Percentiles rank a stretch among this genome's conserved stretches.
Conservation (phyloP, 1,140 invertebrate genomes). For the Neodiprion lecontei region DNA sequence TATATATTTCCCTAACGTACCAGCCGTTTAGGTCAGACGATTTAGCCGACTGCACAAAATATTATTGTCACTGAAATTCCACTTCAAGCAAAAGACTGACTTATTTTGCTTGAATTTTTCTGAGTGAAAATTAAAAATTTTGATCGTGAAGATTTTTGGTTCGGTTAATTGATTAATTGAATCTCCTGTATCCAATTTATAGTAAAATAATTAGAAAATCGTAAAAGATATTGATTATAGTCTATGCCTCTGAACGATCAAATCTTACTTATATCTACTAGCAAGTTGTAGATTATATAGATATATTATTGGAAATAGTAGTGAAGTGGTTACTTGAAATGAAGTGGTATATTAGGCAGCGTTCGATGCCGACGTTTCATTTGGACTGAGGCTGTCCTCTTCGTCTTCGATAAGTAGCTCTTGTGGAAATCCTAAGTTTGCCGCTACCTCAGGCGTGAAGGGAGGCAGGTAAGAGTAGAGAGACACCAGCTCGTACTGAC, state of each 20-base stretch:
- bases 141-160: too few relatives aligned
- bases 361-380: background rate
- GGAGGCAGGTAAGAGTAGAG: slow-evolving; percentile 36
- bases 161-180: too few relatives aligned
- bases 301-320: background rate
- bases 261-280: background rate
- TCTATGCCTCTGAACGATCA: background rate
- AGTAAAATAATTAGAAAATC: too few relatives aligned
- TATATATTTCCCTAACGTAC: background rate
- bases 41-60: too few relatives aligned
- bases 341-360: background rate
- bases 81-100: too few relatives aligned
- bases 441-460: slow-evolving; percentile 24
- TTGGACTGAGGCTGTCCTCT: background rate
- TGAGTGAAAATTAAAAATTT: too few relatives aligned
- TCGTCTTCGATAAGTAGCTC: slow-evolving; percentile 11
- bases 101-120: too few relatives aligned
- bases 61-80: too few relatives aligned
- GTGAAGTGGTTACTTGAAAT: too few relatives aligned
- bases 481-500: slow-evolving; percentile 43
- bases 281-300: background rate
- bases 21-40: background rate
- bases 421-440: slow-evolving; percentile 28
- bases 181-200: too few relatives aligned
- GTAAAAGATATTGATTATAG: too few relatives aligned